Evolutionary conservation across 2,113 vertebrate species (phyloP).

Genomic region (Cygnus atratus): DNA sequence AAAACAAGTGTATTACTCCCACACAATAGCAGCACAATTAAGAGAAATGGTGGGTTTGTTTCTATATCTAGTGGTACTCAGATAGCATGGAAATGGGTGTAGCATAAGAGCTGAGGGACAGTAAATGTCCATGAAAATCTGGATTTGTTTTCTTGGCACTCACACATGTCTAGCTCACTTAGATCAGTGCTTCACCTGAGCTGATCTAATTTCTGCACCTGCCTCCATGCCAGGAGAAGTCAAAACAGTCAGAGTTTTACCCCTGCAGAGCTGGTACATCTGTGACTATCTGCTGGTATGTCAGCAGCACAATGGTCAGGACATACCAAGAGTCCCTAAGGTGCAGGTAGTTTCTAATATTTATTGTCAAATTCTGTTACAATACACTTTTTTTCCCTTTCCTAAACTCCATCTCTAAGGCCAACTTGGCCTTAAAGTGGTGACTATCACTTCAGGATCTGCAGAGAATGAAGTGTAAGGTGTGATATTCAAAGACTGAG

Average conservation of each 20-base stretch:
- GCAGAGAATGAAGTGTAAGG: not conserved
- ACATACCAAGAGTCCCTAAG: not conserved
- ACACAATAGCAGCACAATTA: not conserved
- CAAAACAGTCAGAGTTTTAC: not conserved
- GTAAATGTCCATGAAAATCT: not conserved
- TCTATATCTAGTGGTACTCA: not conserved
- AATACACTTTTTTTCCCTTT: not conserved
- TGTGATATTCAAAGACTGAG: not conserved
- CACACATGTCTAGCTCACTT: not conserved
- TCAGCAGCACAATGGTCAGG: not conserved
- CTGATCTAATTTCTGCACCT: not conserved
- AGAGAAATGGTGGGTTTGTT: not conserved
- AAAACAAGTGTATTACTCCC: not conserved
- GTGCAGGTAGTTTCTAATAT: not conserved
- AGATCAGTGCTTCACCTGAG: not conserved
- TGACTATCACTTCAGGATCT: not conserved
- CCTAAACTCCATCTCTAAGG: not conserved
- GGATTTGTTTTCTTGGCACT: not conserved
- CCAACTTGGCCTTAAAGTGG: not conserved
- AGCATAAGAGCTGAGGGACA: not conserved
- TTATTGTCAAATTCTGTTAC: not conserved
- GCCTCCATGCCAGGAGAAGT: not conserved
- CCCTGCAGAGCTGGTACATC: not conserved
- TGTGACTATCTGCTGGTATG: not conserved
- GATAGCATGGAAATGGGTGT: not conserved